Percentiles rank a stretch among this genome's conserved stretches.
Conservation (phyloP, 2,888 invertebrate genomes). For the Cantharis flavilabris region DNA sequence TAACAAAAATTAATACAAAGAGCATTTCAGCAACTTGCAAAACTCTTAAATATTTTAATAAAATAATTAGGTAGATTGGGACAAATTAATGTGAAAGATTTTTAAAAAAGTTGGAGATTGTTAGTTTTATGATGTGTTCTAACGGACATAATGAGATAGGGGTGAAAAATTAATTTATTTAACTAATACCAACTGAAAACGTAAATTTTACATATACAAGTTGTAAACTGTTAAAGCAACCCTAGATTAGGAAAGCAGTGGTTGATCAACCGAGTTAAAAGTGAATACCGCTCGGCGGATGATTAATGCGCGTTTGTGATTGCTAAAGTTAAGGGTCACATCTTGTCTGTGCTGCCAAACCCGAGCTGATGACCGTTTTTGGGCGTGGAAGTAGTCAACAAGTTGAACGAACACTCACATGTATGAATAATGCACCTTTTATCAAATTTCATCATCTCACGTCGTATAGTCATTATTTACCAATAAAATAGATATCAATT, state of each 20-base stretch:
- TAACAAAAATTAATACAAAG: background rate
- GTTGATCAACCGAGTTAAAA: constrained; percentile 30
- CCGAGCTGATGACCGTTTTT: constrained; percentile 25
- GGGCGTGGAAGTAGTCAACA: constrained; percentile 23
- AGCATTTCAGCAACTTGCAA: background rate
- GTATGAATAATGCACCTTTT: constrained; percentile 23
- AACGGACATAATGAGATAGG: background rate
- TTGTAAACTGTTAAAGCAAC: constrained; percentile 17
- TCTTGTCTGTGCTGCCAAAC: constrained; percentile 22
- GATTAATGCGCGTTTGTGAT: constrained; percentile 37
- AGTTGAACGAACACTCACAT: constrained; percentile 20
- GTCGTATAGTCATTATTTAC: background rate
- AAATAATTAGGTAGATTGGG: background rate
- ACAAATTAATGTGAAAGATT: too few relatives aligned
- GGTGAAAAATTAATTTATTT: background rate
- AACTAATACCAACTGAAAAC: background rate
- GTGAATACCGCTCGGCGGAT: constrained; percentile 31
- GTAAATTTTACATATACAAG: constrained; percentile 3
- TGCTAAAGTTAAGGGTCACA: constrained; percentile 34
- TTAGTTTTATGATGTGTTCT: background rate
- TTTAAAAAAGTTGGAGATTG: too few relatives aligned
- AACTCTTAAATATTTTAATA: background rate
- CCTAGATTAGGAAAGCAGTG: constrained; percentile 12
- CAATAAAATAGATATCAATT: background rate
- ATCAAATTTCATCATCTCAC: background rate